These are phyloP conservation scores for Meloe dianella DNA, from an alignment of 2,888 invertebrate genomes.

Conservation along the genomic window DNA sequence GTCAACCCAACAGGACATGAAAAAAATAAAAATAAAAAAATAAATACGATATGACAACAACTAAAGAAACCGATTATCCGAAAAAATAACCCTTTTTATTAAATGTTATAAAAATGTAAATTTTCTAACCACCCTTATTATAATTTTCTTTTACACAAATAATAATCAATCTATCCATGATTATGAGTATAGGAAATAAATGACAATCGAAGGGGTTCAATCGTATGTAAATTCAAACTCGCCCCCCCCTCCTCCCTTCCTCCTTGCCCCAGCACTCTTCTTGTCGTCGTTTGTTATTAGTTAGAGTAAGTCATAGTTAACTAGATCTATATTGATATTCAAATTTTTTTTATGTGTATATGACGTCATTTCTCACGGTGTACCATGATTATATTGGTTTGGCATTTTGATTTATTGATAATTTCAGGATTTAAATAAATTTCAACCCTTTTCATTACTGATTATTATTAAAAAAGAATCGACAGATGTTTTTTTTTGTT, in stretches of 20 bases:
- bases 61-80: no score
- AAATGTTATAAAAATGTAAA: not conserved
- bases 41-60: no score
- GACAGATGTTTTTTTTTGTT: conserved; percentile 4
- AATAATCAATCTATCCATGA: not conserved
- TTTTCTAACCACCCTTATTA: not conserved
- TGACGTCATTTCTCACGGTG: conserved; percentile 5
- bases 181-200: not conserved
- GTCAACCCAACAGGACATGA: not conserved
- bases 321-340: conserved; percentile 48
- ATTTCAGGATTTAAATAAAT: not conserved
- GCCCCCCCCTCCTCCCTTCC: no score
- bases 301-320: conserved; percentile 44
- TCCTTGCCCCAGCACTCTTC: no score
- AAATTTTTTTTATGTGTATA: conserved; percentile 31
- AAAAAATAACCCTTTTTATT: not conserved
- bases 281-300: no score
- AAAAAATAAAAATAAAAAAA: not conserved
- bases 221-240: conserved; percentile 24
- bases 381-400: not conserved
- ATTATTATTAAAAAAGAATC: not conserved
- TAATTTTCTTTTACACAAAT: not conserved
- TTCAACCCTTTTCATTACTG: not conserved
- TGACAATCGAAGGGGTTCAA: conserved; percentile 21
- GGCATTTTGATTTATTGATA: conserved; percentile 6